A percentile compares a stretch with the other conserved stretches of the same genome.
Evolutionary conservation across 2,113 vertebrate genomes (phyloP).

Genomic region (Jacana jacana): DNA sequence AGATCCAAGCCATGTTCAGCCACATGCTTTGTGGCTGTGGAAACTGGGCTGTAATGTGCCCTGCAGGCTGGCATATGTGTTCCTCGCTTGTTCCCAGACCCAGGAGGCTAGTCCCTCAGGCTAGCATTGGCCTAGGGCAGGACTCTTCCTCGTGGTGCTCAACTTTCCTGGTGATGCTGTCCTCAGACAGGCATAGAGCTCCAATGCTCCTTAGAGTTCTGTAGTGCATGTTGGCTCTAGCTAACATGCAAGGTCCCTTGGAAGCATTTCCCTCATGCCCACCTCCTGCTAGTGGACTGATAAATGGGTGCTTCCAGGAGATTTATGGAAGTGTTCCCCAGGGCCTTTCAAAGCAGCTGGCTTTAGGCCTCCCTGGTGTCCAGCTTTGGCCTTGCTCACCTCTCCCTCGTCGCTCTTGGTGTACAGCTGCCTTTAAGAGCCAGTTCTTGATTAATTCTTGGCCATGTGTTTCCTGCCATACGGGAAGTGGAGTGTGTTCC

Average conservation of each 20-base stretch:
- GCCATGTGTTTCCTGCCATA: not conserved
- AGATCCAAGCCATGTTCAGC: not conserved
- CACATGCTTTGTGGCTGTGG: not conserved
- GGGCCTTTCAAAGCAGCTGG: not conserved
- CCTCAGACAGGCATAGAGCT: rapidly evolving
- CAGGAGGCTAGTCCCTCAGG: not conserved
- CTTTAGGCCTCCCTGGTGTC: not conserved
- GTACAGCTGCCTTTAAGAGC: not conserved
- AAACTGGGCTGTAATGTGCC: not conserved
- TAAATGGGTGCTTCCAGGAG: not conserved
- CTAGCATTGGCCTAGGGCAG: not conserved
- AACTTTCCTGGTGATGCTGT: not conserved
- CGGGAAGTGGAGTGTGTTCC: conserved; percentile 5
- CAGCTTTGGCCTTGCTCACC: not conserved
- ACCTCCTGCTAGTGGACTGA: not conserved
- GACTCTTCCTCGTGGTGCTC: not conserved
- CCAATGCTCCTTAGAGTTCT: rapidly evolving
- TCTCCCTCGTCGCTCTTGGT: not conserved
- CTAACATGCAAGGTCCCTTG: not conserved
- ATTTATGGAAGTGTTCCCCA: not conserved
- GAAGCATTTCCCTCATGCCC: not conserved
- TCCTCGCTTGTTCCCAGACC: not conserved
- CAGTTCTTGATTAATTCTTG: not conserved
- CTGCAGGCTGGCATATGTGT: not conserved
- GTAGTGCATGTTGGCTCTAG: not conserved